Conservation (phyloP, 2,888 invertebrate genomes). For the Torymus texanus region DNA sequence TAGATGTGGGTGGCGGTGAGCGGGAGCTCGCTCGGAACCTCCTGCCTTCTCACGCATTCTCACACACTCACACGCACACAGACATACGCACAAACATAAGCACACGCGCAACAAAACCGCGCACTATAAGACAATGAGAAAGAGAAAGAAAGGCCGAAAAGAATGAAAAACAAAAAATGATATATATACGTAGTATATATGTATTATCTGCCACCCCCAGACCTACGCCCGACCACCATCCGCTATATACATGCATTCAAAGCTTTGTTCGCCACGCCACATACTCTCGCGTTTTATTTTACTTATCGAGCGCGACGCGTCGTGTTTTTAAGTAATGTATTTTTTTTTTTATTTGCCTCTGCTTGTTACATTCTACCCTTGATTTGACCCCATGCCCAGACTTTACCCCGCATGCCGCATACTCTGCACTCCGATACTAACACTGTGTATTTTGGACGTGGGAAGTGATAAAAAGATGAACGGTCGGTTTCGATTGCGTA, state of each 20-base stretch:
- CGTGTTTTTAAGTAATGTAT: background rate
- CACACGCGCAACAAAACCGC: too few relatives aligned
- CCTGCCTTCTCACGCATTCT: conserved; percentile 52
- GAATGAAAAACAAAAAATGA: background rate
- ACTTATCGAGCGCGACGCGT: background rate
- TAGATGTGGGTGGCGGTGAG: conserved; percentile 76
- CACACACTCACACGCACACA: conserved; percentile 35
- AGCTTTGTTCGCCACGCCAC: conserved; percentile 21
- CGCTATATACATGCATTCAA: conserved; percentile 22
- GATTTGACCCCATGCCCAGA: conserved; percentile 12
- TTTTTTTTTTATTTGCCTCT: conserved; percentile 19
- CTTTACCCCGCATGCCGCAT: conserved; percentile 38
- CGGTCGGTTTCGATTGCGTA: too few relatives aligned
- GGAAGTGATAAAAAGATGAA: background rate
- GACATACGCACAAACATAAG: background rate
- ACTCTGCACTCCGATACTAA: conserved; percentile 39
- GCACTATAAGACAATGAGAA: too few relatives aligned
- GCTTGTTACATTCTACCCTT: conserved; percentile 34
- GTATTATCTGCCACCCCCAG: conserved; percentile 45
- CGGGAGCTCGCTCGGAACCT: conserved; percentile 69
- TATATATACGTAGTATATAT: background rate
- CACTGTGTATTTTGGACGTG: conserved; percentile 22
- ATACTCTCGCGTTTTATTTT: background rate
- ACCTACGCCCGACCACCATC: conserved; percentile 50
- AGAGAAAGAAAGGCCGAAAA: conserved; percentile 17